Percentiles rank a stretch among this genome's conserved stretches.
phyloP scores from a whole-genome alignment of 2,888 invertebrate genomes.

The Sarcophaga subvicina region DNA sequence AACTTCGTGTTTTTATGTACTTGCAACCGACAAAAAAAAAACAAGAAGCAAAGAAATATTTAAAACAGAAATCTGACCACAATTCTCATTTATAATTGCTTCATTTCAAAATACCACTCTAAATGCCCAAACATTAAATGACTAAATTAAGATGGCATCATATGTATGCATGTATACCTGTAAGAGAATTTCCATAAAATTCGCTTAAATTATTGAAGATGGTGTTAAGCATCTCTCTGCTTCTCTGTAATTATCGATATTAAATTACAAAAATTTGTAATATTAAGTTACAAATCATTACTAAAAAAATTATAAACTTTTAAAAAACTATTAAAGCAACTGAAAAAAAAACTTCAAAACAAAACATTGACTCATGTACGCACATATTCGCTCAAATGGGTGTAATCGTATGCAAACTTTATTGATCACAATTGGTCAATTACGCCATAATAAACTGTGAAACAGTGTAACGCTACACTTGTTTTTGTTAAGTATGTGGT shows the following conservation, averaged over 20 bases:
- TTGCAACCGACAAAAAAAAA: no score
- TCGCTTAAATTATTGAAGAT: slow-evolving; percentile 37
- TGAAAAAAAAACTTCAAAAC: not conserved
- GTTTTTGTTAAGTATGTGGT: slow-evolving; percentile 11
- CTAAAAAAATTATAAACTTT: slow-evolving; percentile 60
- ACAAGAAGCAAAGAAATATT: no score
- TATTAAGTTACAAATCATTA: slow-evolving; percentile 72
- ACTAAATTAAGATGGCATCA: not conserved
- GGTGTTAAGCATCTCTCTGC: slow-evolving; percentile 12
- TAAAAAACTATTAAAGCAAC: slow-evolving; percentile 53
- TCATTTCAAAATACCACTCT: not conserved
- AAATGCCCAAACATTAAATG: not conserved
- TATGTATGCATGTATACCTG: not conserved
- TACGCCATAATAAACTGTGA: slow-evolving; percentile 30
- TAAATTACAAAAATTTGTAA: slow-evolving; percentile 47
- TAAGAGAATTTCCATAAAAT: slow-evolving; percentile 40
- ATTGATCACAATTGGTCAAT: slow-evolving; percentile 61
- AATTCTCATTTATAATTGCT: no score
- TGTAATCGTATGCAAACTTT: slow-evolving; percentile 68
- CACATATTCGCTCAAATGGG: slow-evolving; percentile 45
- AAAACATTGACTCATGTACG: not conserved
- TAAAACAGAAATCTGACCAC: no score
- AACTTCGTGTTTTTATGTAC: no score
- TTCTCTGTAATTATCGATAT: slow-evolving; percentile 53
- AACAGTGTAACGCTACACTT: slow-evolving; percentile 11